These are phyloP conservation scores for Xerus inauris DNA, from an alignment of 2,113 vertebrate genomes.

Conservation along the genomic window DNA sequence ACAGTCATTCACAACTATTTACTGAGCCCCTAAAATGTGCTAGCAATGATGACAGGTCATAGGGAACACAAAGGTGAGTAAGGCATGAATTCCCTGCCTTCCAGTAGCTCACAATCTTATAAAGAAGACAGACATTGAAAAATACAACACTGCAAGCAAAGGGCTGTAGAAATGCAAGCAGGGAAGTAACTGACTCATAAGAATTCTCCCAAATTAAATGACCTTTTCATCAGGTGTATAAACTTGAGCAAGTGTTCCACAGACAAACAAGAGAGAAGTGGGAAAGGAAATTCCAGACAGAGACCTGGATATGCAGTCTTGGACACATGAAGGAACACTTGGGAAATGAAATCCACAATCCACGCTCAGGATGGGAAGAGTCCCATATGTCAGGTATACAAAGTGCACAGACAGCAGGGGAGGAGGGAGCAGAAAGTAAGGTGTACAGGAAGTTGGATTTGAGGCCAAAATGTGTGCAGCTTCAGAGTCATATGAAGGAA, in stretches of 20 bases:
- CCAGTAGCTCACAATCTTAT: neutral
- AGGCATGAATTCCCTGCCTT: neutral
- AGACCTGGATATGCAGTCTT: neutral
- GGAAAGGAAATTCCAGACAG: neutral
- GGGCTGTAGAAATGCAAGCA: neutral
- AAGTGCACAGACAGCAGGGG: neutral
- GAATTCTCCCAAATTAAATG: constrained; percentile 3
- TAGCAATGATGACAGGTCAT: neutral
- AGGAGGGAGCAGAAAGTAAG: neutral
- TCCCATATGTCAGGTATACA: neutral
- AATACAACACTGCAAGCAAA: neutral
- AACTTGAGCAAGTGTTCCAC: neutral
- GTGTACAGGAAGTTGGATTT: neutral
- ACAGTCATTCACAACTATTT: neutral
- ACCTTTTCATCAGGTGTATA: neutral
- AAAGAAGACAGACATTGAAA: neutral
- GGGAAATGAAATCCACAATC: no score
- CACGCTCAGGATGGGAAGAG: neutral
- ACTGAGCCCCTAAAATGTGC: neutral
- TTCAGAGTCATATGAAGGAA: neutral
- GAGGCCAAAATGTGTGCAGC: neutral
- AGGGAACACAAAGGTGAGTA: neutral
- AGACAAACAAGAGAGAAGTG: neutral
- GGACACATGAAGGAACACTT: neutral
- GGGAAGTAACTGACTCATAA: neutral